A percentile compares a stretch with the other conserved stretches of the same genome.
These are phyloP conservation scores for Dromiciops gliroides DNA, from an alignment of 2,113 vertebrate genomes.

Conservation along the genomic window DNA sequence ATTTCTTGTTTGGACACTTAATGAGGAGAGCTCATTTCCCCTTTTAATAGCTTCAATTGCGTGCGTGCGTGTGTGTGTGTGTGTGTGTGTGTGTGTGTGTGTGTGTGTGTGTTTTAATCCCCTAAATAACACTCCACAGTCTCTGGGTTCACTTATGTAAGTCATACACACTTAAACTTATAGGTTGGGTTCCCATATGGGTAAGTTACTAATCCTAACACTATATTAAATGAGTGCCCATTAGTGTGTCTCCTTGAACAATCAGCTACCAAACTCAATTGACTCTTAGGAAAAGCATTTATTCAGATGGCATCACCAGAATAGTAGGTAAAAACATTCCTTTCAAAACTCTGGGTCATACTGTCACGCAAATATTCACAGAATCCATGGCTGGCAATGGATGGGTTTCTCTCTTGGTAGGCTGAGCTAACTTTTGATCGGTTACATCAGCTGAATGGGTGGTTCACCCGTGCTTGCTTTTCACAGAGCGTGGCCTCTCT, in stretches of 20 bases:
- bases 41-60: background rate
- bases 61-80: too few relatives aligned
- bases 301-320: background rate
- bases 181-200: too few relatives aligned
- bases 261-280: background rate
- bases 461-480: background rate
- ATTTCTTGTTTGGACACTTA: background rate
- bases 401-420: background rate
- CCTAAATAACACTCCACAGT: too few relatives aligned
- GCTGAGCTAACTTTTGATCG: background rate
- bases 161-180: too few relatives aligned
- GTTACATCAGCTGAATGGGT: background rate
- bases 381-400: background rate
- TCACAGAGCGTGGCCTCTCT: too few relatives aligned
- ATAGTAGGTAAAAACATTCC: background rate
- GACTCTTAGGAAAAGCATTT: background rate
- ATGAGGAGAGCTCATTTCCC: background rate
- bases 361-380: background rate
- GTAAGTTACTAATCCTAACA: background rate
- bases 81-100: too few relatives aligned
- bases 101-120: too few relatives aligned
- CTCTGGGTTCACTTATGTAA: too few relatives aligned
- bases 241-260: background rate
- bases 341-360: background rate
- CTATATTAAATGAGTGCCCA: background rate